Evolutionary conservation across 1,140 invertebrate genomes (phyloP), one percentile per base, ranked within the genome.

Genomic region (Drosophila grimshawi): DNA sequence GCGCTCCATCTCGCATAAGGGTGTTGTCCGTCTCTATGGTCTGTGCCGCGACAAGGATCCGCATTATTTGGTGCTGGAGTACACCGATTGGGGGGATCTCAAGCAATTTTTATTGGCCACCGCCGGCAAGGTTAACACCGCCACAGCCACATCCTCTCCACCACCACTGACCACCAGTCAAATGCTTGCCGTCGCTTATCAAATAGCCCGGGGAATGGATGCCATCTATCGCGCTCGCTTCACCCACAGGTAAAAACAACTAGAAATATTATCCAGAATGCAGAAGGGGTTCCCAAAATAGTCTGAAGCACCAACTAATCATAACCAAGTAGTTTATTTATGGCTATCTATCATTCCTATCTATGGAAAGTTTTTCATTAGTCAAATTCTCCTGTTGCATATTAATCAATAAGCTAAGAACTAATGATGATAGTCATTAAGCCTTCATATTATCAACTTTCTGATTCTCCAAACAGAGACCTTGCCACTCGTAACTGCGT

Each of bases 61-160:
- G 0, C 96, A 98, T 89, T 97, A 96, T 85, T 95, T 98, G 94
- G 95, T 99, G 10, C 93, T 98, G 4, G 97, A 98, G 90, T 97
- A 98, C 88, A 98, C 97, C 29, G 98, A 98, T 88, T 98, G 97
- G 97, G 98, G 97, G n/a, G 97, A 98, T 92, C 93, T 98, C 56
- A 98, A 98, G 79, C 97, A 97, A 91, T 98, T 98, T 93, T 93
- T 98, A n/a, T 93, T 97, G 49, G 97, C 97, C 3, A 98, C 97
- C 4, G 91, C 91, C 8, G 92, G 91, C 5, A 92, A 92, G 39
- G 83, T 86, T 0, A 91, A 89, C 53, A 92, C 86, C 0, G 81
- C 90, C 60, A 83, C 75, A 3, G 80, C 90, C 33, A 86, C 80
- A 7, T 74, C 85, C n/a, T 88, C 93, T 5, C 94, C 95, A 3